Evolutionary conservation across 2,113 vertebrate species (phyloP), one percentile per base, ranked within the genome.

Genomic region (Hypomesus transpacificus): DNA sequence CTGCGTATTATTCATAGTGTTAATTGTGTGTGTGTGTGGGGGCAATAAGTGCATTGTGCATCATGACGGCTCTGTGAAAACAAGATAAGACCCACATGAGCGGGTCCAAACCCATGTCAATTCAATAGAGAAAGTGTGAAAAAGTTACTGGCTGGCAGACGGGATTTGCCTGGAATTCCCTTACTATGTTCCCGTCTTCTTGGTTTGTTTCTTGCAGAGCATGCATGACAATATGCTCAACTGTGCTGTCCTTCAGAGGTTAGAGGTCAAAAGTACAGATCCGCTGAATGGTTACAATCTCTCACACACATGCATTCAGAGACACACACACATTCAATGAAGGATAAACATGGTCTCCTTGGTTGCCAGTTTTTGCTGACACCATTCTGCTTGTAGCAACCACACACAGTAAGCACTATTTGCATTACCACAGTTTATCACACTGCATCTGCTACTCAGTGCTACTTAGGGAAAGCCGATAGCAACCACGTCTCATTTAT

Each of bases 51-150:
- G 89, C 76, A 90, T 89, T 90, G 87, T 88, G 87, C 80, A 89
- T 92, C 77, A 80, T 66, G 26, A 80, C 72, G 0, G 71, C 70
- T 74, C 91, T 92, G 91, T 91, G 90, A 87, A 92, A 92, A 92
- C 91, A 91, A 92, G 91, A 92, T 92, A 92, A 92, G 91, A 76
- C 73, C 73, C n/a, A 24, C n/a, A 3, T 46, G 67, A 76, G 77
- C 73, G 77, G 76, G 84, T 90, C 85, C 3, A 59, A 85, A 70
- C 57, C 83, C 26, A 71, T 22, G 66, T 77, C 78, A 24, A 81
- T 78, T 83, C 60, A 88, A 79, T 76, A 62, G 63, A 57, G 76
- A 86, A 85, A 86, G 83, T 87, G 82, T 87, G 83, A 88, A 88
- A 77, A 77, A 83, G 84, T 87, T 90, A 84, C 52, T 69, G 61